Conservation (phyloP, 2,888 invertebrate species). For the Biston stratarius region DNA sequence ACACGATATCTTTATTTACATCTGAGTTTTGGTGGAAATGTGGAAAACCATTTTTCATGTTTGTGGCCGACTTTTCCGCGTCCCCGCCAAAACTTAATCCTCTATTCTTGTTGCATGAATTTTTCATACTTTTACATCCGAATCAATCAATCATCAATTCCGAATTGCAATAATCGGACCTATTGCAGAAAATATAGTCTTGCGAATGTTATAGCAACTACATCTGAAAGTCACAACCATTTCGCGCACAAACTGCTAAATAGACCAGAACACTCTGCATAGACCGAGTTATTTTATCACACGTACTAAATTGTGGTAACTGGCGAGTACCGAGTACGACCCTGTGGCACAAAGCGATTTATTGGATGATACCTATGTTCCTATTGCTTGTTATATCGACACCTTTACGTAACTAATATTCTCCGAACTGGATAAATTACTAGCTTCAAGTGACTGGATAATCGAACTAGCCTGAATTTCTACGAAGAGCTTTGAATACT, state of each 20-base stretch:
- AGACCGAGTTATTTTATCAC: slow-evolving; percentile 24
- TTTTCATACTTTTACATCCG: too few relatives aligned
- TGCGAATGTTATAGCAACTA: slow-evolving; percentile 1
- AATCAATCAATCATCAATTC: too few relatives aligned
- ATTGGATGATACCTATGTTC: slow-evolving; percentile 11
- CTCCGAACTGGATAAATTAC: slow-evolving; percentile 3
- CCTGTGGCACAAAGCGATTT: slow-evolving; percentile 25
- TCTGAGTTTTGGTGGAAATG: too few relatives aligned
- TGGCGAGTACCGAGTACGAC: slow-evolving; percentile 6
- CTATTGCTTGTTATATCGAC: slow-evolving; percentile 7
- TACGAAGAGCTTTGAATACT: neutral
- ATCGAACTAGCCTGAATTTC: neutral
- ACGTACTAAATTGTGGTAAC: slow-evolving; percentile 24
- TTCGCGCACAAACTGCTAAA: slow-evolving; percentile 14
- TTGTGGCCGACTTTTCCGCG: too few relatives aligned
- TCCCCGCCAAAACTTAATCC: too few relatives aligned
- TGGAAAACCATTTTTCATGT: too few relatives aligned
- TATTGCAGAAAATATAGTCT: neutral
- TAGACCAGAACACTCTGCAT: slow-evolving; percentile 18
- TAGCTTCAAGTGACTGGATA: neutral
- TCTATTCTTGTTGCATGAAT: too few relatives aligned
- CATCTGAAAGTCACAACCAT: slow-evolving; percentile 3
- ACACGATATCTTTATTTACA: too few relatives aligned
- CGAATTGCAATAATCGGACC: too few relatives aligned
- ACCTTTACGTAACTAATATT: slow-evolving; percentile 3